Percentiles rank a stretch among this genome's conserved stretches.
Conservation (phyloP, 2,113 vertebrate genomes). For the Myocastor coypus region DNA sequence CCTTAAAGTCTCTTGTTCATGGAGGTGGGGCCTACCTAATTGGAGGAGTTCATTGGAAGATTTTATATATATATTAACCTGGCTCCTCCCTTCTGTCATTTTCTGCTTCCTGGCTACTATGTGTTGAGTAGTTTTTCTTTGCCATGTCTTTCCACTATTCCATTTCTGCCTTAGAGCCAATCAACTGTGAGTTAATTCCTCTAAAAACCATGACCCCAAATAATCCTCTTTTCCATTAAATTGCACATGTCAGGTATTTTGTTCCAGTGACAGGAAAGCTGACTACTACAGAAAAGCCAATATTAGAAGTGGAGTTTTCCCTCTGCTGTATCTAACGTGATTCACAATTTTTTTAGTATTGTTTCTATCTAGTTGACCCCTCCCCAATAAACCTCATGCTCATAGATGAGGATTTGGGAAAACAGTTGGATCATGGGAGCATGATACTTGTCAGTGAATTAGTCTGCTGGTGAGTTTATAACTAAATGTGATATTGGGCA, state of each 20-base stretch:
- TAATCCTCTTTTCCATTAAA: not conserved
- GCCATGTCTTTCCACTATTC: not conserved
- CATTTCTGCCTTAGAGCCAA: not conserved
- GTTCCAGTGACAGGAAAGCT: not conserved
- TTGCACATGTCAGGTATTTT: not conserved
- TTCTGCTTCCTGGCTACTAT: not conserved
- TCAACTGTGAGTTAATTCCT: not conserved
- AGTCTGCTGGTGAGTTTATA: not conserved
- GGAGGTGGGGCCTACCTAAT: not conserved
- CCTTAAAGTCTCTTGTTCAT: not conserved
- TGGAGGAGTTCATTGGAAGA: not conserved
- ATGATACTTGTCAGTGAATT: not conserved
- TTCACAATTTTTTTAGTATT: not conserved
- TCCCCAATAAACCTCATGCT: not conserved
- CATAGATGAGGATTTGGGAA: not conserved
- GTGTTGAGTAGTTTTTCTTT: not conserved
- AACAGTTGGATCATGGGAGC: not conserved
- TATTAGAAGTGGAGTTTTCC: not conserved
- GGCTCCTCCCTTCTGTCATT: not conserved
- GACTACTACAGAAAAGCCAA: not conserved
- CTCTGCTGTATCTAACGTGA: not conserved
- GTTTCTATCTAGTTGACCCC: not conserved
- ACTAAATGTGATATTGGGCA: not conserved
- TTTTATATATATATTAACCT: not conserved
- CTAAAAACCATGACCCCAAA: not conserved